Evolutionary conservation across 1,140 invertebrate species (phyloP), one percentile per base, ranked within the genome.

Genomic region (Tetramorium alpestre): DNA sequence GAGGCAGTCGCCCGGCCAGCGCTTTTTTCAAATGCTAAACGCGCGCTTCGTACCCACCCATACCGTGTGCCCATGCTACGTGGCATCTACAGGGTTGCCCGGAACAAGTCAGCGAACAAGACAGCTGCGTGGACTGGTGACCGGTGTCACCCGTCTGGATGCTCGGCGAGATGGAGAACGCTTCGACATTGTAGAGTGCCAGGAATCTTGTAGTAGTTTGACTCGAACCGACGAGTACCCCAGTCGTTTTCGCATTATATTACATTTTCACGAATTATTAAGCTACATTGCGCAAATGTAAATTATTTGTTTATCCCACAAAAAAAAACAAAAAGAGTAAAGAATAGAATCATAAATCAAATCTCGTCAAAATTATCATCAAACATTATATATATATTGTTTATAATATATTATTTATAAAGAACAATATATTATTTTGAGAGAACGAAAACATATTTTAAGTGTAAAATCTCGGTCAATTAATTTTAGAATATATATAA

Each of bases 11-110:
- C 56, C 76, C 86, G 75, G 84, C 64, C 85, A 87, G 88, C 69
- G 69, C 81, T 75, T 93, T 93, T 92, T 92, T 92, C 91, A 88
- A 93, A 93, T 92, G 91, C 91, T 93, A 93, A 93, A 93, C 92
- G 88, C 88, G 90, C 91, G 89, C 86, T 84, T 85, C 90, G 84
- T 86, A 49, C 82, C 70, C 85, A 80, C 56, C 73, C 85, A 77
- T 80, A 58, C 49, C 60, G 28, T 82, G 82, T 84, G 69, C 64
- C 81, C 80, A 41, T n/a, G 77, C 49, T 86, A 81, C 64, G 75
- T 62, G 81, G 88, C 70, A 88, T 91, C 91, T 87, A 90, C 89
- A 90, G 89, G 89, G 89, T 90, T 77, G 89, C 51, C 60, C 73
- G 85, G 75, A 89, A 90, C 75, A 88, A 91, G 64, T 90, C 64